phyloP scores from a whole-genome alignment of 2,113 vertebrate genomes.

The Thalassarche chlororhynchos region DNA sequence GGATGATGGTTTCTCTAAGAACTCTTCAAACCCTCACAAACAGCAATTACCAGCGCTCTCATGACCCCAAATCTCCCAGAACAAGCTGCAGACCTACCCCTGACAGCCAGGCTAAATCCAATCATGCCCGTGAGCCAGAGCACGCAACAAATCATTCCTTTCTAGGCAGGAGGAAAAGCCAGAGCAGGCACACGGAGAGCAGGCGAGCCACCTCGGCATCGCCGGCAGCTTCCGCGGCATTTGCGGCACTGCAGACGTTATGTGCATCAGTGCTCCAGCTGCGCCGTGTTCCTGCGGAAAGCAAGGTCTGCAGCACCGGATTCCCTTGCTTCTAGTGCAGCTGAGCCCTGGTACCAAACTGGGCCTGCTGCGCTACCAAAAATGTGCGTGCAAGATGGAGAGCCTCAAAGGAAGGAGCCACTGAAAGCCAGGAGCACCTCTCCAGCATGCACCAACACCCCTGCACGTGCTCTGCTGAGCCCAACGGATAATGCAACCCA shows the following conservation, averaged over 20 bases:
- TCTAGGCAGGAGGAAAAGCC: background rate
- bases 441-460: background rate
- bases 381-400: accelerated
- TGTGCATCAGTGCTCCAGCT: background rate
- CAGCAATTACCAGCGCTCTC: background rate
- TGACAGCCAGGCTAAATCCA: background rate
- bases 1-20: background rate
- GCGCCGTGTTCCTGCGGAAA: accelerated
- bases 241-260: background rate
- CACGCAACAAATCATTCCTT: background rate
- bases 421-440: background rate
- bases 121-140: background rate
- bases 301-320: background rate
- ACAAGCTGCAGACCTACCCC: background rate
- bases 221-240: accelerated
- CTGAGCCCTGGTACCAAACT: background rate
- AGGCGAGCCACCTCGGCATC: accelerated
- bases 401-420: background rate
- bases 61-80: background rate
- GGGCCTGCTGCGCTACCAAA: background rate
- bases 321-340: background rate
- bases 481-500: accelerated
- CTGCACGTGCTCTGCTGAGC: background rate
- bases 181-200: background rate
- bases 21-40: background rate